Evolutionary conservation across 2,113 vertebrate genomes (phyloP).

Genomic region (Marmota monax): DNA sequence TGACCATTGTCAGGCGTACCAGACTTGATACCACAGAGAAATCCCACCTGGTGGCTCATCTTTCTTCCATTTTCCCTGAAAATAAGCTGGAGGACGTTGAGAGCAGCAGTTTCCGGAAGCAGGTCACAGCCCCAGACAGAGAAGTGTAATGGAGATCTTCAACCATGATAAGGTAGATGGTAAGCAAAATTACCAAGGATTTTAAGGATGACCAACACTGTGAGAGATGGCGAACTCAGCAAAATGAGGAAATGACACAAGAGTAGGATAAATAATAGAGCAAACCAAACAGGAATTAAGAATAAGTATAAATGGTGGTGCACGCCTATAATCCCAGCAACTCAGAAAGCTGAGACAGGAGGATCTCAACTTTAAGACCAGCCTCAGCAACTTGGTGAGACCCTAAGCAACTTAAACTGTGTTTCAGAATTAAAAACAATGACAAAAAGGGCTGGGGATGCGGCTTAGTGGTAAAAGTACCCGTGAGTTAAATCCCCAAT

Average conservation of each 20-base stretch:
- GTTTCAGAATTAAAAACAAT: too few species aligned
- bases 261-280: background rate
- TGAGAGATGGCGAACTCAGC: background rate
- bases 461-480: too few species aligned
- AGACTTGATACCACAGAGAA: background rate
- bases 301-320: background rate
- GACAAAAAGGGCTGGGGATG: too few species aligned
- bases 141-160: background rate
- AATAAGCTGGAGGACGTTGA: background rate
- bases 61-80: background rate
- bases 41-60: background rate
- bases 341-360: too few species aligned
- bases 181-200: background rate
- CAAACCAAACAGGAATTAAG: background rate
- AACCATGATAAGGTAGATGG: background rate
- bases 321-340: too few species aligned
- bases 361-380: too few species aligned
- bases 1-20: background rate
- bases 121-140: background rate
- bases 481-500: too few species aligned
- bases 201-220: background rate
- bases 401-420: too few species aligned
- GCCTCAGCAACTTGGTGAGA: too few species aligned
- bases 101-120: background rate
- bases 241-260: background rate